Evolutionary conservation across 2,113 vertebrate species (phyloP).

Genomic region (Halichoeres trimaculatus): DNA sequence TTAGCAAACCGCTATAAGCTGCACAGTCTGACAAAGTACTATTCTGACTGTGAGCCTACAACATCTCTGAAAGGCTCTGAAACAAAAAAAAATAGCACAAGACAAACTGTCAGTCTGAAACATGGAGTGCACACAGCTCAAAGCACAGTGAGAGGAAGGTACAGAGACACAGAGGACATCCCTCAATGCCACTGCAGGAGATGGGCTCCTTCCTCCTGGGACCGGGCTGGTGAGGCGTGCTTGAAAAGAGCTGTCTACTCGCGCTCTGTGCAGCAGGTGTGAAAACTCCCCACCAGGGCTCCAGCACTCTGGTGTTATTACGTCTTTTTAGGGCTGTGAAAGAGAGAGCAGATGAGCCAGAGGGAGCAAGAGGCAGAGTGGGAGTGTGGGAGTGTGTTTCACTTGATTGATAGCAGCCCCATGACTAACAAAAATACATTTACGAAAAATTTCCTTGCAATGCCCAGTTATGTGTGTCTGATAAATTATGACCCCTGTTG

Average conservation of each 20-base stretch:
- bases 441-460: conserved; percentile 73
- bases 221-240: conserved; percentile 56
- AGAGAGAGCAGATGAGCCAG: conserved; percentile 71
- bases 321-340: conserved; percentile 79
- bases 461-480: conserved; percentile 69
- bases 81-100: conserved; percentile 60
- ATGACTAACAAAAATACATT: conserved; percentile 77
- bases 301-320: conserved; percentile 79
- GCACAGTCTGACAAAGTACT: conserved; percentile 53
- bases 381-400: conserved; percentile 72
- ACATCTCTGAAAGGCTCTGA: conserved; percentile 43
- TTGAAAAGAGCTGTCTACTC: conserved; percentile 77
- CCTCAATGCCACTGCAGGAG: conserved; percentile 79
- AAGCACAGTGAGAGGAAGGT: conserved; percentile 32
- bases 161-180: conserved; percentile 61
- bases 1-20: conserved; percentile 40
- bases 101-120: conserved; percentile 65
- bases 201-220: conserved; percentile 76
- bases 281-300: conserved; percentile 74
- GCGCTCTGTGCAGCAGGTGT: conserved; percentile 80
- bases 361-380: conserved; percentile 59
- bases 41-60: conserved; percentile 60
- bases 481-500: conserved; percentile 67
- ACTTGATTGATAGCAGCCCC: conserved; percentile 72
- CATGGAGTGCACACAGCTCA: conserved; percentile 52